Conservation (phyloP, 2,888 invertebrate species). For the Choreutis nemorana region DNA sequence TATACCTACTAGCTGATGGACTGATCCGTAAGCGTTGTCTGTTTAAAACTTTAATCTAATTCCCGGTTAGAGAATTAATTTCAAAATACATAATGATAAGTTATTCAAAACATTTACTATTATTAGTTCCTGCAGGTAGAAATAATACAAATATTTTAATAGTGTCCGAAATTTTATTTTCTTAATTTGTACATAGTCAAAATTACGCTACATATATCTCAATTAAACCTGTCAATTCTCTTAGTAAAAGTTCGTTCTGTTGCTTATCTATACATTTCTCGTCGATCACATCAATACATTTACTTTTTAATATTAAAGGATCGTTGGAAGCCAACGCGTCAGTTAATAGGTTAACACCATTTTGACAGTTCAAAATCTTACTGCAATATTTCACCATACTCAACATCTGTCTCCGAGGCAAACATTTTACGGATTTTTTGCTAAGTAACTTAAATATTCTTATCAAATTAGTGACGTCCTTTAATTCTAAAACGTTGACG, state of each 20-base stretch:
- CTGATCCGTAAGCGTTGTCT: too few species aligned
- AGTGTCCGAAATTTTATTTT: too few species aligned
- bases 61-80: too few species aligned
- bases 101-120: too few species aligned
- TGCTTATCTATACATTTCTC: too few species aligned
- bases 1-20: too few species aligned
- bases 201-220: slow-evolving; percentile 23
- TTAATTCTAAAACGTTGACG: slow-evolving; percentile 24
- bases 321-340: slow-evolving; percentile 31
- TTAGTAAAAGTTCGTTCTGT: slow-evolving; percentile 18
- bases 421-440: slow-evolving; percentile 34
- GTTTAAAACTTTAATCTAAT: too few species aligned
- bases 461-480: slow-evolving; percentile 28
- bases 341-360: slow-evolving; percentile 25
- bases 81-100: too few species aligned
- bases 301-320: slow-evolving; percentile 27
- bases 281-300: slow-evolving; percentile 12
- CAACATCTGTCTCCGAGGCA: slow-evolving; percentile 36
- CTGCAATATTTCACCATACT: slow-evolving; percentile 27
- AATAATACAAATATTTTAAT: too few species aligned
- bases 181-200: slow-evolving; percentile 1
- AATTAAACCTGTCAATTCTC: slow-evolving; percentile 24
- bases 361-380: slow-evolving; percentile 18
- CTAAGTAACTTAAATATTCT: slow-evolving; percentile 31
- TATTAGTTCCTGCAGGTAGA: too few species aligned